Evolutionary conservation across 2,888 invertebrate species (phyloP).

Genomic region (Ischnura elegans): DNA sequence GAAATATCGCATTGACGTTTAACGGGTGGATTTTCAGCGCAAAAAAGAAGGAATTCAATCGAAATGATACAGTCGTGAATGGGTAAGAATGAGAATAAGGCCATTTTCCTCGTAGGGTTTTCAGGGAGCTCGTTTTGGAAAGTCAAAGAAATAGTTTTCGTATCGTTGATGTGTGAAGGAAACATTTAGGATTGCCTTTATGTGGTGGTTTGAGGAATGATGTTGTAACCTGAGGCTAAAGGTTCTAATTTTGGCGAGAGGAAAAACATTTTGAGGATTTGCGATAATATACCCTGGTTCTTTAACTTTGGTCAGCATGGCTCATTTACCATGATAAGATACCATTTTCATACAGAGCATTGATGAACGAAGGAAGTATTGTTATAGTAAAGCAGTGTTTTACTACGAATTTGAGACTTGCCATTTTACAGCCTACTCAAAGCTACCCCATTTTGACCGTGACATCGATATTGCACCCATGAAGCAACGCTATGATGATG

Average conservation of each 20-base stretch:
- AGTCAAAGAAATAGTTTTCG: background rate
- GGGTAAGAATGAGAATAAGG: background rate
- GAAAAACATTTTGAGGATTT: too few relatives aligned
- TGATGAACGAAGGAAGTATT: too few relatives aligned
- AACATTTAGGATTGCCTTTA: background rate
- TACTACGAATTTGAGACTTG: too few relatives aligned
- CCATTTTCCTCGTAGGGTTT: background rate
- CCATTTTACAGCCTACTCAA: too few relatives aligned
- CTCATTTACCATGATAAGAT: too few relatives aligned
- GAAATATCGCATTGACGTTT: background rate
- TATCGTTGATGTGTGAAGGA: background rate
- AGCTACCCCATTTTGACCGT: too few relatives aligned
- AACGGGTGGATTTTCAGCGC: background rate
- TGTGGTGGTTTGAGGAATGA: background rate
- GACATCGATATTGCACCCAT: background rate
- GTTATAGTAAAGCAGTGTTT: too few relatives aligned
- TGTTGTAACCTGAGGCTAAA: too few relatives aligned
- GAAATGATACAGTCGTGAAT: background rate
- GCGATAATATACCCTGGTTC: too few relatives aligned
- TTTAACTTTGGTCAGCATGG: too few relatives aligned
- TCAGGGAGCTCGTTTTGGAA: background rate
- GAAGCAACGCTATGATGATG: background rate
- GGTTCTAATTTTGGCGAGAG: too few relatives aligned
- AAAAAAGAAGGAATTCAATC: background rate
- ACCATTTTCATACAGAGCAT: too few relatives aligned